Base-by-base conservation (phyloP, 2,888 invertebrate genomes). In the Anodontia alba region DNA sequence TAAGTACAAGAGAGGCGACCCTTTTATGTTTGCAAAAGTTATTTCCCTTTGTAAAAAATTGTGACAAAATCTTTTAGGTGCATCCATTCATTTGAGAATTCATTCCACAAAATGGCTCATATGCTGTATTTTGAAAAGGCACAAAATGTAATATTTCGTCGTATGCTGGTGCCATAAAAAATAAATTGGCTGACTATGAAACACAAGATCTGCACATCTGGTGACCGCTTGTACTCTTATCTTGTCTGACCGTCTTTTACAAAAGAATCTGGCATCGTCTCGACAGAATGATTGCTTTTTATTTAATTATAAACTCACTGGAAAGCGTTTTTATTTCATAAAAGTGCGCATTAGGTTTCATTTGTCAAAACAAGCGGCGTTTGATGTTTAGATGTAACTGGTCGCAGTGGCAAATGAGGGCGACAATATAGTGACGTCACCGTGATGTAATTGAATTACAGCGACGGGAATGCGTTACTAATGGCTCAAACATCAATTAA, bases 391-490 rank as follows among this genome's bases (percentile, higher is more conserved):
- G 2, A 3, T 8, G 54, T 8, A 8, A 26, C 15, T 62, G 33
- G 29, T 33, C 33, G 62, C 62, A 57, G 7, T 29, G 57, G 26
- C 29, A 57, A 57, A 26, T 49, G 29, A 66, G 76, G 77, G 80
- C 83, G 77, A 68, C 77, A 77, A 54, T 69, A 51, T 31, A 31
- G 76, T 83, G 80, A 83, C 80, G 80, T 80, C 80, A 80, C 42
- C 46, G 20, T 57, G 62, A 67, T 23, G 15, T 38, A 42, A 80
- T 76, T 76, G 42, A 8, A 73, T 80, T 76, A 80, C 29, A 23
- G 26, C n/a, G 26, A 23, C 67, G 15, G 71, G 33, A 54, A 80
- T 68, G 80, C 80, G 80, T 62, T 69, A 73, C 71, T 75, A 80
- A 80, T 70, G 74, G 43, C 72, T 33, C 72, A 49, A 38, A 68